Base-by-base conservation (phyloP, 2,113 vertebrate species). In the Cranoglanis bouderius region DNA sequence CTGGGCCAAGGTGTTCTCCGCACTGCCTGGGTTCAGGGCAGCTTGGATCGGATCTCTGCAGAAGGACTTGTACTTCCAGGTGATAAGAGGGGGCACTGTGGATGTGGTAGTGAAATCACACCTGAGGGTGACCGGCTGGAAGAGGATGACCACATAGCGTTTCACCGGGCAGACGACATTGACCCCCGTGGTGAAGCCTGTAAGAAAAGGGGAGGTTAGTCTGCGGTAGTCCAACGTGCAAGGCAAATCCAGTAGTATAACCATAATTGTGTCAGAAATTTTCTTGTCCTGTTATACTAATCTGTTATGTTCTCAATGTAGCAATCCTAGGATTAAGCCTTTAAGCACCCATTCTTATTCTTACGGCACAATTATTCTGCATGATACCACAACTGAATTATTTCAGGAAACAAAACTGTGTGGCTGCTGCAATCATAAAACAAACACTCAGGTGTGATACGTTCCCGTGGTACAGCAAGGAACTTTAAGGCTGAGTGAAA, bases 11-110 rank as follows among this genome's bases (percentile, higher is more conserved):
- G 96, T 92, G 91, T 92, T 96, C 0, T 94, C 96, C 3, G 96
- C 94, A 4, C 96, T 96, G 93, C 91, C 94, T 0, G 97, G 95
- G 88, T 95, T 97, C 55, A 98, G 92, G 0, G 97, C 96, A 1
- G 96, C 96, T 24, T 96, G 93, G 12, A 98, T 89, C 0, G 97
- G 97, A 89, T 97, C 95, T 59, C 94, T 94, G 90, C 97, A 98
- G 91, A 95, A 98, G 0, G 97, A 98, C 86, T 96, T 98, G 92
- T 97, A 98, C 91, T 93, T 97, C 97, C 97, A 98, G 0, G 93
- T 94, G 65, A 98, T 88, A 0, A 97, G 92, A 13, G 97, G 96
- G 0, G 80, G 83, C 38, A 92, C 88, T 0, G 53, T 84, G 4
- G 91, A 12, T 0, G 94, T 77, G 1, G 96, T 93, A 89, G 96